Conservation (phyloP, 2,797 vertebrate genomes). For the Semaprochilodus insignis region DNA sequence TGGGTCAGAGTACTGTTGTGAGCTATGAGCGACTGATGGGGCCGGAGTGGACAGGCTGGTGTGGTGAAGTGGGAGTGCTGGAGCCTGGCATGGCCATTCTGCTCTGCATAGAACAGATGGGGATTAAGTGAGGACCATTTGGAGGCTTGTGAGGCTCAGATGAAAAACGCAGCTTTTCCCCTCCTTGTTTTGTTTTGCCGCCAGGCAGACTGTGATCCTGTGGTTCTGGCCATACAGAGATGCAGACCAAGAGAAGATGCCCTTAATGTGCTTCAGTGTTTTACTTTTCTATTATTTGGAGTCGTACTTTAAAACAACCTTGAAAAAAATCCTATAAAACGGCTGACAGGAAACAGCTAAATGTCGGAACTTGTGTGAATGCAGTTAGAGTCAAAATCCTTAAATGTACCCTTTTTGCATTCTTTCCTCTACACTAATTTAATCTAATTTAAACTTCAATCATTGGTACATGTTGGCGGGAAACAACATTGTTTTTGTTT, state of each 20-base stretch:
- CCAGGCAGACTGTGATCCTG: slow-evolving; percentile 3
- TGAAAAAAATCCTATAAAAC: background rate
- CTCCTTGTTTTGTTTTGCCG: slow-evolving; percentile 30
- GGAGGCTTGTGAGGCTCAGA: slow-evolving; percentile 32
- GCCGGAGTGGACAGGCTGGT: background rate
- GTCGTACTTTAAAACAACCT: background rate
- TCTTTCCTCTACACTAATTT: background rate
- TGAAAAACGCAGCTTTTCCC: slow-evolving; percentile 6
- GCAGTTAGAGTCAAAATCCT: background rate
- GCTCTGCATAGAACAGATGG: slow-evolving; percentile 50
- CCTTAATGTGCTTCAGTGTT: background rate
- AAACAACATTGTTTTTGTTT: background rate
- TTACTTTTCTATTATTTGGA: background rate
- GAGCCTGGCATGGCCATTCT: slow-evolving; percentile 20
- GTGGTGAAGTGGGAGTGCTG: background rate
- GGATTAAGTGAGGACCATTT: slow-evolving; percentile 47
- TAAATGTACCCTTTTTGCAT: background rate
- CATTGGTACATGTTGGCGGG: no score
- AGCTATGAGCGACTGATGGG: background rate
- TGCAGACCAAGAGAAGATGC: background rate
- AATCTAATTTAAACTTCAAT: background rate
- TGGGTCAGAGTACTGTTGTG: background rate
- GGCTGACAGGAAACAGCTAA: background rate
- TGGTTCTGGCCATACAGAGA: slow-evolving; percentile 14
- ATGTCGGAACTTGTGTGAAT: background rate